phyloP scores from a whole-genome alignment of 2,797 vertebrate genomes.

The Bradypodion ventrale region DNA sequence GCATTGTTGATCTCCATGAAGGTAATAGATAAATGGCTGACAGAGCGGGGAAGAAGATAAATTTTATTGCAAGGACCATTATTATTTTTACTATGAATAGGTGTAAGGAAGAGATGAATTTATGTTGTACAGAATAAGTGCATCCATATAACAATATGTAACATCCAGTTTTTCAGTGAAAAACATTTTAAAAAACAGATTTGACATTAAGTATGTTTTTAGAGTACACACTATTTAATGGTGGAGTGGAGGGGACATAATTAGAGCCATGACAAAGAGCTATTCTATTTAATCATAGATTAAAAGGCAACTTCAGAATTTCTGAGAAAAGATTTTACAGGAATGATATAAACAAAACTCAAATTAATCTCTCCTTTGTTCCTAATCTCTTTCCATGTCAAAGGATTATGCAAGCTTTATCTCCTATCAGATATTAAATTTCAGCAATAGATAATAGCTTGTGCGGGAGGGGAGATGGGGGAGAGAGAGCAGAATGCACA shows the following conservation, averaged over 20 bases:
- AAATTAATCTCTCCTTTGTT: constrained; percentile 87
- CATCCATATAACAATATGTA: neutral
- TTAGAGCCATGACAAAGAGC: constrained; percentile 36
- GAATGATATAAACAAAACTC: constrained; percentile 83
- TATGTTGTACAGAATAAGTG: neutral
- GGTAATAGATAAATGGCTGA: neutral
- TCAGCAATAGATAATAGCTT: constrained; percentile 40
- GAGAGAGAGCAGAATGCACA: neutral
- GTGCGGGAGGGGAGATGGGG: constrained; percentile 31
- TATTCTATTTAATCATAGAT: constrained; percentile 67
- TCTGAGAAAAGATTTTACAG: constrained; percentile 79
- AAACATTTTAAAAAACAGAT: constrained; percentile 14
- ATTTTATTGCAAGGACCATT: neutral
- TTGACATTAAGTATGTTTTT: constrained; percentile 25
- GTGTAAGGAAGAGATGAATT: neutral
- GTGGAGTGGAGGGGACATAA: constrained; percentile 12
- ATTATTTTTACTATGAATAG: neutral
- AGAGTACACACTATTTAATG: constrained; percentile 50
- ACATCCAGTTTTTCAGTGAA: neutral
- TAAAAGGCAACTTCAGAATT: constrained; percentile 66
- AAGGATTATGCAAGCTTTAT: constrained; percentile 84
- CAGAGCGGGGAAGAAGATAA: neutral
- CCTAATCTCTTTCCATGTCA: constrained; percentile 84
- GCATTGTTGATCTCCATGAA: neutral
- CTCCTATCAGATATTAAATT: constrained; percentile 85